phyloP scores from a whole-genome alignment of 2,888 invertebrate genomes.

The Orchesella flavescens region DNA sequence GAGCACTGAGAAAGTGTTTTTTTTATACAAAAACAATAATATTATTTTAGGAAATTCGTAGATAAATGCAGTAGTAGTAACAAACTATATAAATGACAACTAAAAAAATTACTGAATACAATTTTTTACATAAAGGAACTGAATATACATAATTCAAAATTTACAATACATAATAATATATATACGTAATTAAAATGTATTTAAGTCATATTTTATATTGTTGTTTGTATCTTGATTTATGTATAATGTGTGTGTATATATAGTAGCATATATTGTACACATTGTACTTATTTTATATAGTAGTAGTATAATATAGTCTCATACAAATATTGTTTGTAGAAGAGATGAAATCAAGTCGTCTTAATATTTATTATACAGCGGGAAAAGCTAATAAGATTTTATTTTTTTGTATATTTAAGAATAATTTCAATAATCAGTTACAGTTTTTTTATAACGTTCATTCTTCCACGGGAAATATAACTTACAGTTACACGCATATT shows the following conservation, averaged over 20 bases:
- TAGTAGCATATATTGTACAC: conserved; percentile 22
- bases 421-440: conserved; percentile 60
- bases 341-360: conserved; percentile 16
- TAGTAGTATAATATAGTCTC: conserved; percentile 35
- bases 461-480: conserved; percentile 18
- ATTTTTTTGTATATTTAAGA: conserved; percentile 26
- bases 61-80: neutral
- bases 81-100: neutral
- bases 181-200: neutral
- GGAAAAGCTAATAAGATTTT: conserved; percentile 24
- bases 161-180: neutral
- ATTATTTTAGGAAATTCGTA: neutral
- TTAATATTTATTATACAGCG: conserved; percentile 26
- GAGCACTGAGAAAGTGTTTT: no score
- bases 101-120: neutral
- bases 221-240: neutral
- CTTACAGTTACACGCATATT: neutral
- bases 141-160: neutral
- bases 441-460: conserved; percentile 45
- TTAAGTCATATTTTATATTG: neutral
- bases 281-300: neutral
- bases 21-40: no score
- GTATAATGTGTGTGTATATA: no score
- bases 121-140: neutral
- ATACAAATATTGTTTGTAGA: conserved; percentile 50